Evolutionary conservation across 2,888 invertebrate species (phyloP), one percentile per base, ranked within the genome.

Genomic region (Unio pictorum): DNA sequence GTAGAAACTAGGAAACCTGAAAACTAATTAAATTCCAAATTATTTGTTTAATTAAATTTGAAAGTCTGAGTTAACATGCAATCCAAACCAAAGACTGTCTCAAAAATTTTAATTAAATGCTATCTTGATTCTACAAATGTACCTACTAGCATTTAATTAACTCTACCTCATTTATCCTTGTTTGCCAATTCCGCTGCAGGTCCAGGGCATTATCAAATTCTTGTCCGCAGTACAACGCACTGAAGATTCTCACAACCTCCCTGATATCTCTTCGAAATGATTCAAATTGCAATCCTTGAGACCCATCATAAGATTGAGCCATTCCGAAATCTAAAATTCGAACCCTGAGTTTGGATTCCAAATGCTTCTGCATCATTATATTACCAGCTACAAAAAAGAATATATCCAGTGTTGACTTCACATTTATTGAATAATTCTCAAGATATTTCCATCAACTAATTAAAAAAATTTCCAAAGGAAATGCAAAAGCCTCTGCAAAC

Each of bases 281-380:
- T 55, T 68, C 4, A 20, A 64, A 71, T 34, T 71, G 59, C 15
- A 71, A 55, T 15, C 74, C 71, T 54, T 69, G 60, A 8, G 63
- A 26, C 61, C 64, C 68, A 30, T 69, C 64, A 20, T 75, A 59
- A n/a, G 61, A 61, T 0, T 61, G 64, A 15, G 81, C 81, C 54
- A 69, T 59, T 11, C 84, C 85, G 71, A 84, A 86, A 66, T 86
- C 85, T 45, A 86, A 66, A 11, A 84, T 68, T 60, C 81, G 81
- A 8, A 84, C 65, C 34, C 67, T 61, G 55, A 84, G 66, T 6
- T 67, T 65, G 18, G 75, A 66, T 3, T 63, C 54, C 4, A 66
- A 55, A 4, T 68, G 64, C 62, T 79, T 76, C 30, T 82, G 79
- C 8, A 84, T 17, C 79, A 84, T 81, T 2, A 83, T 72, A 69